Base-by-base conservation (phyloP, 2,888 invertebrate species). In the Drosophila subsilvestris region DNA sequence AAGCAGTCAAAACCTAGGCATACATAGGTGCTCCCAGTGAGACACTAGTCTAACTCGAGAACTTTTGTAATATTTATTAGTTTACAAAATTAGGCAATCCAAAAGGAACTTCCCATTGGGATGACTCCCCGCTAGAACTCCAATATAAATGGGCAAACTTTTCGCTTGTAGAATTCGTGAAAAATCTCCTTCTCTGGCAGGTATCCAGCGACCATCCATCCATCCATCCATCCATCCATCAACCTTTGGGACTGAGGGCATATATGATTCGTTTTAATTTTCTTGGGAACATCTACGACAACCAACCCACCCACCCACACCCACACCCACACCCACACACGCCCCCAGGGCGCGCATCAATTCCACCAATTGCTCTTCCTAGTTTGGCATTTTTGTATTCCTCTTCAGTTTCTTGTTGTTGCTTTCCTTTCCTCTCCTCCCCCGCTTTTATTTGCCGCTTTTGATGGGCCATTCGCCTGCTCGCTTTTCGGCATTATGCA, bases 401-500 rank as follows among this genome's bases (percentile, higher is more conserved):
- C 57, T 61, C 51, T 53, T 57, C 51, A 59, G 63, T 54, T 25
- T 61, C 0, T 6, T 6, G 3, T 25, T 69, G 44, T 75, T 25
- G 25, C 25, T 25, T 25, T 63, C 44, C 59, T 54, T 58, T 54
- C 60, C 49, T 49, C 48, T 10, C 29, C 10, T 29, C 10, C 10
- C 10, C 12, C 12, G 32, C 32, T 71, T 77, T 74, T 69, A 72
- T 79, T 82, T 68, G 83, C 55, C 62, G 61, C 67, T 57, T 71
- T 86, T 82, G 87, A 86, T 84, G 85, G 86, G 53, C 84, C 66
- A 80, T 84, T 82, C 76, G 69, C 71, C 43, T 47, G 71, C 59
- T 74, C 65, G 42, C 67, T 67, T 70, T 69, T 60, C 50, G 74
- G 65, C 65, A 73, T 77, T 80, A 83, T 85, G 88, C 83, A 85